These are phyloP conservation scores for Neofelis nebulosa DNA, from an alignment of 2,113 vertebrate genomes.

Conservation along the genomic window DNA sequence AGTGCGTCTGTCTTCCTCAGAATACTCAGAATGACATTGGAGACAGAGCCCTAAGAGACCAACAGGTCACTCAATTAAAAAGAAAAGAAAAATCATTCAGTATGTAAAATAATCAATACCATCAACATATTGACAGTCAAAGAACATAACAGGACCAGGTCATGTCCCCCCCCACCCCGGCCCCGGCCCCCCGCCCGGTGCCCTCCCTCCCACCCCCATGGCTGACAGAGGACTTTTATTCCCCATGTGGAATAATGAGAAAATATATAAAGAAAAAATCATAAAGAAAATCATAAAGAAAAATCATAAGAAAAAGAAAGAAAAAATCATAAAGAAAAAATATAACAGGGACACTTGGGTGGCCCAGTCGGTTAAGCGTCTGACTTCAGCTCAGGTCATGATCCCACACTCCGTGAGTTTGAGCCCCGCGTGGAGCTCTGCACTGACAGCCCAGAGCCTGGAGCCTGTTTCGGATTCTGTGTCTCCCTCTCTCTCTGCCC, in stretches of 20 bases:
- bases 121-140: not conserved
- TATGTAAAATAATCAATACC: not conserved
- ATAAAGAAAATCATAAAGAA: too few relatives aligned
- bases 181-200: too few relatives aligned
- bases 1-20: not conserved
- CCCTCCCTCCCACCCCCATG: rapidly evolving
- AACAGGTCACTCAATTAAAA: rapidly evolving
- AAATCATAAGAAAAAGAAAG: too few relatives aligned
- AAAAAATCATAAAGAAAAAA: not conserved
- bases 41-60: rapidly evolving
- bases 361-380: too few relatives aligned
- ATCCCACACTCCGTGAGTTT: too few relatives aligned
- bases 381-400: too few relatives aligned
- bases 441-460: rapidly evolving
- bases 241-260: rapidly evolving
- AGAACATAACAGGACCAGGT: rapidly evolving
- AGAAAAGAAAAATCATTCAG: rapidly evolving
- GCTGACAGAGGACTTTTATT: rapidly evolving
- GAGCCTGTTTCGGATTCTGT: too few relatives aligned
- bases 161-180: rapidly evolving
- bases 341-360: too few relatives aligned
- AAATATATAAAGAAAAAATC: not conserved
- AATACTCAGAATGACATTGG: not conserved
- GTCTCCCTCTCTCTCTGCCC: too few relatives aligned
- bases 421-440: too few relatives aligned